Conservation (phyloP, 2,888 invertebrate species). For the Microplitis manilae region DNA sequence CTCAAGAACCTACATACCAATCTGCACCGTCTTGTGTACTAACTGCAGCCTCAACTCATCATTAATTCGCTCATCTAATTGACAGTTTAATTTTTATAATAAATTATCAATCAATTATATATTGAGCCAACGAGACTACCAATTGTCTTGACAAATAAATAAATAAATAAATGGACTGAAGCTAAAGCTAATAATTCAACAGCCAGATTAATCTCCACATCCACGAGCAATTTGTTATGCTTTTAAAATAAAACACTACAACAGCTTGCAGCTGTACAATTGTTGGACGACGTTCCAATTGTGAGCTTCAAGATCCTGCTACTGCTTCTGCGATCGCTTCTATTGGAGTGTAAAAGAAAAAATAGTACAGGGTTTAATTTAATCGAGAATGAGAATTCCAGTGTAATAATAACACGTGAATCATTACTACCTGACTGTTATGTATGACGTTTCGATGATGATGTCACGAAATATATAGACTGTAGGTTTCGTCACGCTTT, state of each 20-base stretch:
- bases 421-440: constrained; percentile 42
- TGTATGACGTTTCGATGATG: constrained; percentile 36
- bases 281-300: constrained; percentile 1
- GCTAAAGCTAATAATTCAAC: neutral
- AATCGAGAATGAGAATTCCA: constrained; percentile 16
- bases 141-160: too few species aligned
- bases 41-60: constrained; percentile 41
- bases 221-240: neutral
- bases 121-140: too few species aligned
- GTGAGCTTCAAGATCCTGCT: neutral
- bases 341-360: neutral
- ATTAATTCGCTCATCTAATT: constrained; percentile 53
- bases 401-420: constrained; percentile 46
- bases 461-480: constrained; percentile 30
- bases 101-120: neutral
- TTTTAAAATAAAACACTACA: neutral
- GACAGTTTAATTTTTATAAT: constrained; percentile 50
- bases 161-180: neutral
- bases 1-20: constrained; percentile 68
- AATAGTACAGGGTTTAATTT: constrained; percentile 6
- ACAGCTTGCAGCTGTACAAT: neutral
- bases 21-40: constrained; percentile 46
- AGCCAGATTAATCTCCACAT: neutral
- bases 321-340: neutral
- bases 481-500: constrained; percentile 28